Conservation (phyloP, 2,888 invertebrate species). For the Drosophila bunnanda region DNA sequence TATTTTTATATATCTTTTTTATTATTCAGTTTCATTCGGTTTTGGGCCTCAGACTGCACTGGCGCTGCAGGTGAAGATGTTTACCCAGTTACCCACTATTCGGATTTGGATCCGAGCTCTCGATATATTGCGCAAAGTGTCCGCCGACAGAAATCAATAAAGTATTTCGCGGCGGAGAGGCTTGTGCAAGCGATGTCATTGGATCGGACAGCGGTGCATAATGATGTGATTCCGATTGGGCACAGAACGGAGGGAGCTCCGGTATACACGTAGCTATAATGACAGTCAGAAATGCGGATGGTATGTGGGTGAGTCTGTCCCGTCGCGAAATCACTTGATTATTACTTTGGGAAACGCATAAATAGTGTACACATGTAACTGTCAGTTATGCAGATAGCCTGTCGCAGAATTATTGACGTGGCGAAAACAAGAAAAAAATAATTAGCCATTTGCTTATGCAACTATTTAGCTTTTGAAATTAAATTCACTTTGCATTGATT, state of each 20-base stretch:
- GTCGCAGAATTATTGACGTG: constrained; percentile 21
- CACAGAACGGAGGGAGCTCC: constrained; percentile 38
- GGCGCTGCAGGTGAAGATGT: constrained; percentile 75
- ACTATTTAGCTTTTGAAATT: constrained; percentile 4
- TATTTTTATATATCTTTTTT: constrained; percentile 22
- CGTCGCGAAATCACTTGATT: constrained; percentile 32
- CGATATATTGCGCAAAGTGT: constrained; percentile 64
- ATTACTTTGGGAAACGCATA: constrained; percentile 29
- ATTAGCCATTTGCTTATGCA: constrained; percentile 30
- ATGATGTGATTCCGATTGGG: constrained; percentile 75
- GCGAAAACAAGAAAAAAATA: constrained; percentile 8
- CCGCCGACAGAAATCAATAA: constrained; percentile 70
- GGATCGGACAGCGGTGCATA: constrained; percentile 70
- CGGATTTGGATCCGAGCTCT: constrained; percentile 56
- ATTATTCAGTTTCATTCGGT: constrained; percentile 31
- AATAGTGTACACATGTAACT: constrained; percentile 17
- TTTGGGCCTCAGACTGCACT: constrained; percentile 22
- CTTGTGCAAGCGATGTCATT: constrained; percentile 64
- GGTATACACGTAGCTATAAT: neutral
- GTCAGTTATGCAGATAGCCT: constrained; percentile 23
- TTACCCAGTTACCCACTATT: constrained; percentile 55
- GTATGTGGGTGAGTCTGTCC: constrained; percentile 27
- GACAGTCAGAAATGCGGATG: constrained; percentile 6
- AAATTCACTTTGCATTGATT: neutral
- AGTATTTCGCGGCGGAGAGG: constrained; percentile 40